Evolutionary conservation across 92 coral and sea anemone genomes (phyloP), one percentile per base, ranked within the genome.

Genomic region (Ricordea florida): DNA sequence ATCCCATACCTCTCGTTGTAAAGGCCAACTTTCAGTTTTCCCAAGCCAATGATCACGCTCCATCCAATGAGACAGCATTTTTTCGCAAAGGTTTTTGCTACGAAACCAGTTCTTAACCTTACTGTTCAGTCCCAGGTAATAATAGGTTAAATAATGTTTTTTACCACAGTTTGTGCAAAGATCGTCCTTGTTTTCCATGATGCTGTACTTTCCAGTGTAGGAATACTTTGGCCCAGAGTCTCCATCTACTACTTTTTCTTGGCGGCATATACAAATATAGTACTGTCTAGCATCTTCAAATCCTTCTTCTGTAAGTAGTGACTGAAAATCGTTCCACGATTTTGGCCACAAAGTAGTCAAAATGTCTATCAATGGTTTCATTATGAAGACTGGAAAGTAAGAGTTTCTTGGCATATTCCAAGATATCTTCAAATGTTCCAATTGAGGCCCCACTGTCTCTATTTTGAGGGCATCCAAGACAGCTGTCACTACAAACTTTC

Each of bases 351-450:
- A 49, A 7, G 57, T 53, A 18, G 56, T 31, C 47, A 80, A 34
- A 49, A 68, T 69, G 10, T 80, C 66, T 31, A 49, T 92, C 93
- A 43, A 71, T 27, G 18, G 43, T 67, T 46, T 58, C 41, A 31
- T 31, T 52, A 26, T 56, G 20, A 6, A 21, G n/a, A 22, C 63
- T 57, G 33, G 33, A 57, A 34, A 6, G 25, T 50, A 30, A n/a
- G n/a, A n/a, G n/a, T 10, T 10, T 43, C 74, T 82, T 90, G 15
- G 86, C 92, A 66, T 82, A 86, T 18, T 82, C 87, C 10, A 88
- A 62, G 34, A 92, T 75, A 69, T 87, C 97, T 53, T 85, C 89
- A 66, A 87, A 88, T 22, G 93, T 88, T 45, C 72, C 81, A 16
- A 87, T 72, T 16, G 93, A 92, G 20, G 66, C 57, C 22, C 93